phyloP scores from a whole-genome alignment of 2,888 invertebrate genomes.

The Microctonus brassicae region DNA sequence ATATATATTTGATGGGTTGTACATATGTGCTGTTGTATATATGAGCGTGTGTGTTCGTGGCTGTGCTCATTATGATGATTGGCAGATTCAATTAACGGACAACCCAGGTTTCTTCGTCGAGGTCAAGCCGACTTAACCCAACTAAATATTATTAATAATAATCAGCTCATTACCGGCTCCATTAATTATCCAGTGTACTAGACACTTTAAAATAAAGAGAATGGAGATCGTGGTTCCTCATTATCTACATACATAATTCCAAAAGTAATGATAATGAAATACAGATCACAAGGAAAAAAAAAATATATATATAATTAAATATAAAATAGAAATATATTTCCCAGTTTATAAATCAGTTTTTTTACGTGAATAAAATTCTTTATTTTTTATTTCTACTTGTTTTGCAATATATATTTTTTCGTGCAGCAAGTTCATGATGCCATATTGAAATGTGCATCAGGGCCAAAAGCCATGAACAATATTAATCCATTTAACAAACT shows the following conservation, averaged over 20 bases:
- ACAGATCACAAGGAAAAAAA: not conserved
- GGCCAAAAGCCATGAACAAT: constrained; percentile 49
- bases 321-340: not conserved
- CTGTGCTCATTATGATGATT: constrained; percentile 82
- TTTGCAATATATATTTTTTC: not conserved
- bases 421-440: not conserved
- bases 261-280: not conserved
- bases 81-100: constrained; percentile 82
- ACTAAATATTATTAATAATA: constrained; percentile 69
- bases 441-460: not conserved
- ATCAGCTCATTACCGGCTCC: constrained; percentile 68
- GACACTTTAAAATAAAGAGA: not conserved
- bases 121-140: constrained; percentile 66
- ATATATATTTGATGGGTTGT: not conserved
- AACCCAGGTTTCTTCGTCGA: constrained; percentile 55
- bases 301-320: not conserved
- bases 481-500: constrained; percentile 68
- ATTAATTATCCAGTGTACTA: constrained; percentile 62
- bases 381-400: not conserved
- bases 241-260: not conserved
- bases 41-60: constrained; percentile 56
- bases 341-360: no score
- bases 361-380: no score
- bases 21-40: not conserved
- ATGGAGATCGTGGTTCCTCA: not conserved